Conservation (phyloP, 2,113 vertebrate genomes). For the Tychaedon coryphoeus region DNA sequence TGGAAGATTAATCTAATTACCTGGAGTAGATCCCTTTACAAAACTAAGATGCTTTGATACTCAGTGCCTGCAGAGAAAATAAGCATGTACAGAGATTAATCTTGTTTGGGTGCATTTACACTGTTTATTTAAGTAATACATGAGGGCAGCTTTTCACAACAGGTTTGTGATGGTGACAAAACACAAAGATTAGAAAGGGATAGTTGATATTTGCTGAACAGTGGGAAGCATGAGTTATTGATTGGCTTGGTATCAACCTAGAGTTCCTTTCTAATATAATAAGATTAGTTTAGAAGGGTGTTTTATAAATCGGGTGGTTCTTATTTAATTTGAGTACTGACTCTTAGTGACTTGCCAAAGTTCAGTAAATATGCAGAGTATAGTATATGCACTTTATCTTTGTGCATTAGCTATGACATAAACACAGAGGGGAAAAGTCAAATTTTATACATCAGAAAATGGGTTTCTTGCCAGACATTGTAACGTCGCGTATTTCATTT, state of each 20-base stretch:
- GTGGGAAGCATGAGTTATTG: slow-evolving; percentile 14
- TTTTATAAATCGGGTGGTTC: slow-evolving; percentile 41
- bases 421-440: slow-evolving; percentile 60
- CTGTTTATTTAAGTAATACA: not conserved
- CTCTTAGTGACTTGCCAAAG: slow-evolving; percentile 46
- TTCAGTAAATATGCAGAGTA: slow-evolving; percentile 57
- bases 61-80: slow-evolving; percentile 5
- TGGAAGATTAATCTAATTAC: not conserved
- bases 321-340: slow-evolving; percentile 53
- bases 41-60: not conserved
- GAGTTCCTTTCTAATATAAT: slow-evolving; percentile 13
- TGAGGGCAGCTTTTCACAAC: not conserved
- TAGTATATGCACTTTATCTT: slow-evolving; percentile 44
- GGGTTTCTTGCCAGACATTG: slow-evolving; percentile 56
- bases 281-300: slow-evolving; percentile 37
- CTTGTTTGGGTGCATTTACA: not conserved
- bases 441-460: slow-evolving; percentile 53
- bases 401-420: slow-evolving; percentile 61
- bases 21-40: not conserved
- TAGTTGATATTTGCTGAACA: slow-evolving; percentile 19
- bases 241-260: slow-evolving; percentile 41
- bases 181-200: slow-evolving; percentile 13
- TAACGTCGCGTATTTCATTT: slow-evolving; percentile 50
- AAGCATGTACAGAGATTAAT: not conserved
- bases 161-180: not conserved